phyloP scores from a whole-genome alignment of 2,888 invertebrate species.

The Meteorus cinctellus region DNA sequence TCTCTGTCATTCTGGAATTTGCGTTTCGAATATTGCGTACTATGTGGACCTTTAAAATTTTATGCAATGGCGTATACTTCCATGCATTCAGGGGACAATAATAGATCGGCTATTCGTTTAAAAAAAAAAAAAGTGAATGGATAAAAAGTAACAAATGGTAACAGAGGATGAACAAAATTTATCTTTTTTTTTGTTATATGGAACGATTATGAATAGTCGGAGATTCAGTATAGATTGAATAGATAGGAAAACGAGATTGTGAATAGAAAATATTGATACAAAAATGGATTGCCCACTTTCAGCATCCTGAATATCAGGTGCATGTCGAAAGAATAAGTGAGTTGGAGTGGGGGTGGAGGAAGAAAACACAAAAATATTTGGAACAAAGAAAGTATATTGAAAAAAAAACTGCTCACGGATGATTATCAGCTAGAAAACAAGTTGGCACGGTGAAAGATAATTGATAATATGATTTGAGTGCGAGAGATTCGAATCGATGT shows the following conservation, averaged over 20 bases:
- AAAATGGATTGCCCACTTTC: too few species aligned
- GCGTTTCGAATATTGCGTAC: too few species aligned
- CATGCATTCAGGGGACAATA: not conserved
- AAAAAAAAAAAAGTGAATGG: not conserved
- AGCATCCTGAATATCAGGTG: too few species aligned
- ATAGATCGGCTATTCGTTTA: not conserved
- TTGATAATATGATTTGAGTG: constrained; percentile 14
- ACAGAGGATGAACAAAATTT: too few species aligned
- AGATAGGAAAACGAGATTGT: too few species aligned
- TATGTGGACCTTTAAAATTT: too few species aligned
- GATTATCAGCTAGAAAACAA: constrained; percentile 34
- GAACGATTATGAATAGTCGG: too few species aligned
- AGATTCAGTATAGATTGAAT: too few species aligned
- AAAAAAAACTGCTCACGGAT: constrained; percentile 29
- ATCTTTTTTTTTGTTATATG: too few species aligned
- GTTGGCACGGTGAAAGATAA: constrained; percentile 14
- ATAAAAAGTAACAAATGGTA: not conserved
- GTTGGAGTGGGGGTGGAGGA: not conserved
- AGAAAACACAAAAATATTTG: constrained; percentile 21
- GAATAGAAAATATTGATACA: too few species aligned
- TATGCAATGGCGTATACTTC: not conserved
- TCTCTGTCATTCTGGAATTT: too few species aligned
- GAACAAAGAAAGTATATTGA: not conserved
- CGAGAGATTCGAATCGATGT: not conserved
- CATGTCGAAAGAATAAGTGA: too few species aligned